Conservation (phyloP, 2,888 invertebrate genomes). For the Polydrusus tereticollis region DNA sequence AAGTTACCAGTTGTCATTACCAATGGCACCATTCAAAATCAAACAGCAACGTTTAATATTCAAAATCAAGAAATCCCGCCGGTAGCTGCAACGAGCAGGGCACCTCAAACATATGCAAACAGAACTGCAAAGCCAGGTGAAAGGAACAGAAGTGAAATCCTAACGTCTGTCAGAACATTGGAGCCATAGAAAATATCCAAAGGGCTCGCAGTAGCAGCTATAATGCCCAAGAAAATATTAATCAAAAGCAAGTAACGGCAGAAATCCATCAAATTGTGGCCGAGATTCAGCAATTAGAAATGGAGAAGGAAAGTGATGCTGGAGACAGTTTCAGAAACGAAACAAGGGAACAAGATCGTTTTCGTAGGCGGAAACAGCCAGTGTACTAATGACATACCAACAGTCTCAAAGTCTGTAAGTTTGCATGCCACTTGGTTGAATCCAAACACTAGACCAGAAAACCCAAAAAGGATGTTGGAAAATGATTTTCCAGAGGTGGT, state of each 20-base stretch:
- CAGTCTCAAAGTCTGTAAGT: slow-evolving; percentile 14
- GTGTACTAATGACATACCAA: not conserved
- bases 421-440: slow-evolving; percentile 30
- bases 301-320: not conserved
- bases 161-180: too few species aligned
- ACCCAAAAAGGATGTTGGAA: slow-evolving; percentile 15
- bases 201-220: too few species aligned
- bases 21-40: too few species aligned
- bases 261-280: not conserved
- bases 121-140: too few species aligned
- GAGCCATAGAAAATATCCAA: too few species aligned
- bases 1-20: too few species aligned
- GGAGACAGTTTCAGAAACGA: not conserved
- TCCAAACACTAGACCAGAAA: slow-evolving; percentile 26
- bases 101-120: too few species aligned
- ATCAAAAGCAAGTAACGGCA: not conserved
- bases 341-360: not conserved
- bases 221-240: not conserved
- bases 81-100: too few species aligned
- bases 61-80: too few species aligned
- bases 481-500: slow-evolving; percentile 25
- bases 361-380: not conserved
- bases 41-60: too few species aligned
- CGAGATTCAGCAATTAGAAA: not conserved
- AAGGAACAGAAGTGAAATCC: too few species aligned